Evolutionary conservation across 1,140 invertebrate genomes (phyloP).

Genomic region (Drosophila parabipectinata): DNA sequence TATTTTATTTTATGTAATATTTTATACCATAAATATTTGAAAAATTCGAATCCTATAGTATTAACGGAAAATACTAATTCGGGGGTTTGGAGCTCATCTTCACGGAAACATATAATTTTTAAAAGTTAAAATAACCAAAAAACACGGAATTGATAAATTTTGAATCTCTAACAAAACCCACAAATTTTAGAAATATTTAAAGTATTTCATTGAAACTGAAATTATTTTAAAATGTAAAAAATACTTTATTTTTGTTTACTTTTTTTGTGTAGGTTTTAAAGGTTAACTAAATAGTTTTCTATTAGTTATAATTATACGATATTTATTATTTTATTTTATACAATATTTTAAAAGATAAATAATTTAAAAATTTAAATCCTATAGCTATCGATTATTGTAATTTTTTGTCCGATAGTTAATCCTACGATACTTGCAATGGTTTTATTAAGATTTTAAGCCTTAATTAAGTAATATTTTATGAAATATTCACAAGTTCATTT

Average conservation of each 20-base stretch:
- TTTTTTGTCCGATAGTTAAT: too few species aligned
- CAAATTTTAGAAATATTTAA: not conserved
- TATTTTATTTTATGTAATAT: too few species aligned
- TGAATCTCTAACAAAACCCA: not conserved
- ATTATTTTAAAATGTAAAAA: not conserved
- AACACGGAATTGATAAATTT: not conserved
- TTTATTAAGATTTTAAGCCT: too few species aligned
- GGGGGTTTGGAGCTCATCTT: too few species aligned
- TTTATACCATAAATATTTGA: too few species aligned
- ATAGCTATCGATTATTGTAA: not conserved
- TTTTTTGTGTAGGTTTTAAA: not conserved
- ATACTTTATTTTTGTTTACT: not conserved
- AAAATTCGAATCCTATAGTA: too few species aligned
- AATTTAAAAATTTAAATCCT: not conserved
- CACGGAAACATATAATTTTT: too few species aligned
- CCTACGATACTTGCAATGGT: too few species aligned
- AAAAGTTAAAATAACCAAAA: too few species aligned
- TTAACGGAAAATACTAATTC: too few species aligned
- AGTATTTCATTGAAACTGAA: not conserved
- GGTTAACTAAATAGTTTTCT: not conserved
- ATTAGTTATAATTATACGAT: not conserved
- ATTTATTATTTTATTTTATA: not conserved
- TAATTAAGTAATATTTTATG: too few species aligned
- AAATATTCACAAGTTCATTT: too few species aligned
- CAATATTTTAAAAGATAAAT: not conserved